A percentile compares a stretch with the other conserved stretches of the same genome.
phyloP scores from a whole-genome alignment of 2,113 vertebrate species.

The Pseudorasbora parva region DNA sequence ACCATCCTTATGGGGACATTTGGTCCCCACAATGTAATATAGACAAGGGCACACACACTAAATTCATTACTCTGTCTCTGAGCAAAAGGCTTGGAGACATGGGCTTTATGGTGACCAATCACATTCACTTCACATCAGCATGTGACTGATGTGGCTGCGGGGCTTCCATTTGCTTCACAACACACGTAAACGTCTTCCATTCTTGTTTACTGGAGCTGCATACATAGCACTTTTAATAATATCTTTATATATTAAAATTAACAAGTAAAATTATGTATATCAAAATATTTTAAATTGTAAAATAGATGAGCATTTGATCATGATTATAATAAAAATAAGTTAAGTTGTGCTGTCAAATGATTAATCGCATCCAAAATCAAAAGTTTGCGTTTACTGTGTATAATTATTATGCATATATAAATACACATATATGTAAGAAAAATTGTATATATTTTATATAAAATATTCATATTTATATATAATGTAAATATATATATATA shows the following conservation, averaged over 20 bases:
- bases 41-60: conserved; percentile 65
- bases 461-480: no score
- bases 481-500: no score
- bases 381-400: no score
- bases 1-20: no score
- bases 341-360: no score
- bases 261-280: background rate
- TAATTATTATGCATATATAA: no score
- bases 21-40: no score
- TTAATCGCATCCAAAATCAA: no score
- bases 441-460: no score
- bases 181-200: background rate
- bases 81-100: conserved; percentile 43
- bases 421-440: no score
- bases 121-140: conserved; percentile 14
- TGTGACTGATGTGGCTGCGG: conserved; percentile 40
- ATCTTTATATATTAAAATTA: background rate
- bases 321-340: background rate
- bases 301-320: background rate
- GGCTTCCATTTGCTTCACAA: conserved; percentile 18
- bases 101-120: conserved; percentile 39
- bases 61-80: conserved; percentile 60
- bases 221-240: background rate
- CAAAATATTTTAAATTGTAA: no score
- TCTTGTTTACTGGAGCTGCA: background rate